Conservation (phyloP, 2,888 invertebrate genomes). For the Glyphotaelius pellucidus region DNA sequence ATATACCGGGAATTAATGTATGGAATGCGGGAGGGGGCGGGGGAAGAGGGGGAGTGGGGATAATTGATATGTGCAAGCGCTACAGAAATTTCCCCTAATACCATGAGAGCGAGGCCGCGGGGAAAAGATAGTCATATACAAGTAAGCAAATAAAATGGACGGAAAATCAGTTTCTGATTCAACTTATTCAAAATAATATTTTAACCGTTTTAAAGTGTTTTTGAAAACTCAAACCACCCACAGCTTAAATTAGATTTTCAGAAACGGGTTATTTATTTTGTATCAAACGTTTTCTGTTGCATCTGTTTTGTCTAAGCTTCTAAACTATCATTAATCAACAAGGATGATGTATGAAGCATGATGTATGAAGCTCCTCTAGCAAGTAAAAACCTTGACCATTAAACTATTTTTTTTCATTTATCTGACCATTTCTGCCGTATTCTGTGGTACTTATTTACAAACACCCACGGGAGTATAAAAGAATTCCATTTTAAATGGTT, state of each 20-base stretch:
- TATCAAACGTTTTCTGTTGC: not conserved
- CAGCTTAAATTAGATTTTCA: not conserved
- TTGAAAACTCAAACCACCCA: not conserved
- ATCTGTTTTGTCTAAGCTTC: not conserved
- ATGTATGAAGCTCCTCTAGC: not conserved
- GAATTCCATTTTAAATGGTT: slow-evolving; percentile 30
- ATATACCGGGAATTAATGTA: too few relatives aligned
- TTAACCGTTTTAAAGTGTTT: not conserved
- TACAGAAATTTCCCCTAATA: too few relatives aligned
- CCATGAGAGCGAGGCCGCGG: too few relatives aligned
- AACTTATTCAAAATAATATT: not conserved
- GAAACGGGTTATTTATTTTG: not conserved
- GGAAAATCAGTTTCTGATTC: not conserved
- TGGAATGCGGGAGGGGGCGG: too few relatives aligned
- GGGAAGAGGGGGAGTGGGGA: too few relatives aligned
- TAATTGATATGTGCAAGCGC: too few relatives aligned
- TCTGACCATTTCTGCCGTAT: not conserved
- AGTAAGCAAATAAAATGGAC: not conserved
- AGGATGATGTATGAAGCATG: not conserved
- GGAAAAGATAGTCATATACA: too few relatives aligned
- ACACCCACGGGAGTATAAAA: slow-evolving; percentile 27
- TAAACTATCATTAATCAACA: not conserved
- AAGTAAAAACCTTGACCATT: not conserved
- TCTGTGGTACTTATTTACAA: not conserved
- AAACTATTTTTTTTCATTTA: not conserved